Conservation (phyloP, 2,797 vertebrate species). For the Triplophysa yarkandensis region DNA sequence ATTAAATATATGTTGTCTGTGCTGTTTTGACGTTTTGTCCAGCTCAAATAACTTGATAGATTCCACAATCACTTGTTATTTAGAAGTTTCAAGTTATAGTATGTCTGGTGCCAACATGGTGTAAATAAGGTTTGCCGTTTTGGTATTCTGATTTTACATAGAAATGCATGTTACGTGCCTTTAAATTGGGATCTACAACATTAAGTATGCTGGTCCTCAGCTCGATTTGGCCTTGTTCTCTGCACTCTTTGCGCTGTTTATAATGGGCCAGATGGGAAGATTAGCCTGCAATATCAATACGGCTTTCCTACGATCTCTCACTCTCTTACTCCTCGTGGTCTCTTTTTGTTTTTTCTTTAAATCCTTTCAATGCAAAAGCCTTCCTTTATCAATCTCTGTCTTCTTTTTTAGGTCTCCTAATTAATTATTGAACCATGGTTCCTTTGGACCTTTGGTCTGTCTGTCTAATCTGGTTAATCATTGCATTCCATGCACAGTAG, state of each 20-base stretch:
- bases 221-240: constrained; percentile 27
- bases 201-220: neutral
- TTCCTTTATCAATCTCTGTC: constrained; percentile 8
- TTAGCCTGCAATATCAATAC: constrained; percentile 28
- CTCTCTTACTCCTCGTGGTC: neutral
- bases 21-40: too few species aligned
- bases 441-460: constrained; percentile 41
- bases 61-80: too few species aligned
- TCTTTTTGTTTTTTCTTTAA: neutral
- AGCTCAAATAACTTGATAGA: too few species aligned
- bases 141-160: neutral
- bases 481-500: constrained; percentile 47
- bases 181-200: constrained; percentile 19
- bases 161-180: constrained; percentile 2
- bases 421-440: constrained; percentile 59
- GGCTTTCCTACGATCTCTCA: neutral
- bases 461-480: constrained; percentile 59
- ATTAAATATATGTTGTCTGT: too few species aligned
- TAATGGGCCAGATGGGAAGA: constrained; percentile 20
- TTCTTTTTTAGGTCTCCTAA: constrained; percentile 22
- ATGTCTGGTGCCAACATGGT: too few species aligned
- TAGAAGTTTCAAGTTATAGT: too few species aligned
- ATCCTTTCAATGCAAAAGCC: neutral
- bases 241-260: neutral
- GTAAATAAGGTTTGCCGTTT: neutral